Conservation (phyloP, 2,797 vertebrate species). For the Sylvia borin region DNA sequence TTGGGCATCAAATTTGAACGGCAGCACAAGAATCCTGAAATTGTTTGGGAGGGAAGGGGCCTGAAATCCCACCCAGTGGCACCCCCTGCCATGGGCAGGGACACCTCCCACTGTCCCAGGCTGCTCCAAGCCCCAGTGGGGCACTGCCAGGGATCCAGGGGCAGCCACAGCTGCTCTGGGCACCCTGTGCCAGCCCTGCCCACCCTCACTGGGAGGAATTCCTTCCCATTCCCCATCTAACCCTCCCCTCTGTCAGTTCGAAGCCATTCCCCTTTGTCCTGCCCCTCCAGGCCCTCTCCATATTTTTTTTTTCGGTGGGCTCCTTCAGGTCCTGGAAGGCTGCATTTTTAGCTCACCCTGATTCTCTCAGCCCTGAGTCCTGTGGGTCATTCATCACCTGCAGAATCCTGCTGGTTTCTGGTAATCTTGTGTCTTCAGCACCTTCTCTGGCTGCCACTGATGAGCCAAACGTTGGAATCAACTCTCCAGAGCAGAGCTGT, state of each 20-base stretch:
- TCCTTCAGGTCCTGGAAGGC: not conserved
- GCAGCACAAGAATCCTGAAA: not conserved
- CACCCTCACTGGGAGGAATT: not conserved
- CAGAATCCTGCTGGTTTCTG: not conserved
- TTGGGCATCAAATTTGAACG: rapidly evolving
- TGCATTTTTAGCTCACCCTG: not conserved
- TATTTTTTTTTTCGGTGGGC: not conserved
- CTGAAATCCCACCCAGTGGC: rapidly evolving
- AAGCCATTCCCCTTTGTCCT: not conserved
- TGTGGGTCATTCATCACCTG: not conserved
- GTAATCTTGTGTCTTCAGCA: not conserved
- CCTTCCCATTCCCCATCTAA: not conserved
- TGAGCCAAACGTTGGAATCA: rapidly evolving
- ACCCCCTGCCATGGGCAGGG: not conserved
- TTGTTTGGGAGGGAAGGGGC: not conserved
- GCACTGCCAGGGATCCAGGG: not conserved
- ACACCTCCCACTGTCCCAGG: not conserved
- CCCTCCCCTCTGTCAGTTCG: not conserved
- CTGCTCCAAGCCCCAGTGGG: rapidly evolving
- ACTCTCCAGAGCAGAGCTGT: not conserved
- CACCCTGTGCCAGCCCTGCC: not conserved
- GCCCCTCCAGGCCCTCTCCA: not conserved
- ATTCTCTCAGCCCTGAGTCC: not conserved
- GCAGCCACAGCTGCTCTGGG: not conserved
- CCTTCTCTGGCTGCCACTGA: rapidly evolving